Evolutionary conservation across 1,140 invertebrate genomes (phyloP), one percentile per base, ranked within the genome.

Genomic region (Drosophila bifasciata): DNA sequence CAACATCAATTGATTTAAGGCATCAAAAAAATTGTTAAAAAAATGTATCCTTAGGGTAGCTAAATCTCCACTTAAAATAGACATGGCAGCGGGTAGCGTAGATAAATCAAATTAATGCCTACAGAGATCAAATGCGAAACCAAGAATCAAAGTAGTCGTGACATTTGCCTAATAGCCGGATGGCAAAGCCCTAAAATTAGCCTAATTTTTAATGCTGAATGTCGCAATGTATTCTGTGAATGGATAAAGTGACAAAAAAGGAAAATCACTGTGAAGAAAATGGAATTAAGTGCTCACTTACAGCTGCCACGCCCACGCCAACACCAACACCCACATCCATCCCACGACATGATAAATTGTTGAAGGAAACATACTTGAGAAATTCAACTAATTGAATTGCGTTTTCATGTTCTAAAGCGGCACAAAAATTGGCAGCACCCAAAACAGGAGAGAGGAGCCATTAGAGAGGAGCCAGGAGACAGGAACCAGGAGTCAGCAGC

Each of bases 121-220:
- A n/a, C n/a, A n/a, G 1, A 59, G 67, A 70, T 70, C 67, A 70
- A 70, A 70, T 59, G 45, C 64, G 45, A 28, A 21, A 23, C 41
- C 63, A 59, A 70, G 17, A 70, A 70, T 70, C 67, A 70, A 70
- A 70, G 64, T 70, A 16, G 66, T 44, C 67, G 53, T 70, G 66
- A 70, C 66, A 70, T 70, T 70, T 70, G 17, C 66, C 17, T 70
- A 70, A 70, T 69, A 50, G 32, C n/a, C 25, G 51, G 9, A 8
- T 45, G 52, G 17, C 28, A 50, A 16, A 15, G 17, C 45, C 41
- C 3, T 0, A 21, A 70, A 70, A 70, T 70, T 51, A 59, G 67
- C 53, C 70, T 70, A 70, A 70, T 70, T 70, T 70, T 70, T 70
- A 69, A 70, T 70, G 67, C 21, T 28, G 53, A 70, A 59, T 70